Base-by-base conservation (phyloP, 23 tunicate genomes). In the Styela clava region DNA sequence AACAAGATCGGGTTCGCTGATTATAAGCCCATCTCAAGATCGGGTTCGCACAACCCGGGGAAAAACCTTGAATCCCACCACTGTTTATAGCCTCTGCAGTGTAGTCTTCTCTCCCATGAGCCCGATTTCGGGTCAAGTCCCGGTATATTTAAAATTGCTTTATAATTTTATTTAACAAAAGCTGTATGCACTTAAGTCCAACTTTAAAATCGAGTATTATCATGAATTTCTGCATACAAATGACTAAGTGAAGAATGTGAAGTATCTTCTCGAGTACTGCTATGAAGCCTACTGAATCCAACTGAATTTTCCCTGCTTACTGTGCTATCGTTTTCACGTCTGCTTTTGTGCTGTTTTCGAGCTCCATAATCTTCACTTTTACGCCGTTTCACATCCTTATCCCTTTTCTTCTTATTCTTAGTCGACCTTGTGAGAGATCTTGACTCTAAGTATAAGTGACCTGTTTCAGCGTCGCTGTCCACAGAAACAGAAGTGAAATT, bases 171-270 rank as follows among this genome's bases (percentile, higher is more conserved):
- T n/a, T n/a, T n/a, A n/a, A n/a, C n/a, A n/a, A n/a, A n/a, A n/a
- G n/a, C n/a, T n/a, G n/a, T n/a, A n/a, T n/a, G n/a, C n/a, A n/a
- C n/a, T n/a, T n/a, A n/a, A n/a, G n/a, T n/a, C n/a, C n/a, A n/a
- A n/a, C n/a, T 67, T 67, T 22, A 67, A 29, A 67, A 67, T 22
- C 71, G 71, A 16, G 71, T 67, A 67, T 29, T 29, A 29, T 76
- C 81, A 22, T 44, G 81, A 44, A 76, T 76, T 76, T 76, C 81
- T 7, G 81, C 81, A 52, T 76, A 76, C 1, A 76, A 64, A 76
- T 76, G 81, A 1, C 81, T 76, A 26, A 25, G 71, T 27, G 32
- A 44, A 44, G 56, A 44, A 44, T 44, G 56, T 44, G 56, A 7
- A 44, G 7, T 44, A 44, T 44, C 56, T 44, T 44, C 56, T 12